Evolutionary conservation across 2,113 vertebrate species (phyloP), one percentile per base, ranked within the genome.

Genomic region (Cyanistes caeruleus): DNA sequence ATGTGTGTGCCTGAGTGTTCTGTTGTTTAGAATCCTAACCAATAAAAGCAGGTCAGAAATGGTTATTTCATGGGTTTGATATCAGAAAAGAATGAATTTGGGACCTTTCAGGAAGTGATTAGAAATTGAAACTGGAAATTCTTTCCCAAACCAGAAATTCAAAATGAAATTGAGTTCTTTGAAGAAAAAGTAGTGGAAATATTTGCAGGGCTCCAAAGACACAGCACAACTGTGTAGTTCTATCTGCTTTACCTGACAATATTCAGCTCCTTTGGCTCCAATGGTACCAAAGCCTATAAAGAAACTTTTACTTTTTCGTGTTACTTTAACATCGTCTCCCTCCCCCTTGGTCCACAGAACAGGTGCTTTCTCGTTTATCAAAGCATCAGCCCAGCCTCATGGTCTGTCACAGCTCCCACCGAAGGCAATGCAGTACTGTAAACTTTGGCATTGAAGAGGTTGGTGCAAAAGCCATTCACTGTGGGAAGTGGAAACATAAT

Each of bases 381-480:
- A 72, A 75, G 22, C 33, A 37, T 55, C 72, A 87, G 77, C 37
- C 33, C 44, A 87, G 17, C 11, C 46, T 68, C 37, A 11, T 0
- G 1, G 22, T 68, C 52, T 43, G 30, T 68, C 0, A 1, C 1
- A 2, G 33, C 22, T 91, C 35, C 39, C 49, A 30, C 0, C 0
- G 63, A 73, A 67, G 72, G 35, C 58, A 4, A 4, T 3, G 13
- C 24, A 77, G 53, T 74, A 51, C 64, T 0, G 0, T 31, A 41
- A n/a, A 74, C 19, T 63, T 63, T 9, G 28, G 19, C 28, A 15
- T 12, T 33, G 41, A 85, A 82, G 18, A 25, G 8, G 44, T 44
- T 73, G 18, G 31, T 4, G 3, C 25, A 56, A 69, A 68, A 91
- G 11, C 25, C 53, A 43, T 44, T 68, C 3, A 37, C 17, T 43